Percentiles rank a stretch among this genome's conserved stretches.
Conservation (phyloP, 1,140 invertebrate genomes). For the Apis laboriosa region DNA sequence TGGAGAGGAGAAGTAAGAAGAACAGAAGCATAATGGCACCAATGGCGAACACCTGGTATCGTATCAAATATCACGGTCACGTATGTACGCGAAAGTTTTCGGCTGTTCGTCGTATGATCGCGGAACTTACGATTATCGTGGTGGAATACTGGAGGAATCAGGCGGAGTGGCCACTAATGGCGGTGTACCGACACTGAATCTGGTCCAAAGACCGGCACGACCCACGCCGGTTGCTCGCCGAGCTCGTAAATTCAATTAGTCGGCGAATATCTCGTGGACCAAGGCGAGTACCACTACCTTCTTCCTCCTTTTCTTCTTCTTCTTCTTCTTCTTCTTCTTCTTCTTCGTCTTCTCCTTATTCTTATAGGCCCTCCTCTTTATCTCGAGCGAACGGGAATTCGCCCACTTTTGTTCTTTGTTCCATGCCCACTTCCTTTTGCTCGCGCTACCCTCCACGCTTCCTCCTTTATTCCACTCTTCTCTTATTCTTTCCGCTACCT, state of each 20-base stretch:
- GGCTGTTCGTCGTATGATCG: conserved; percentile 61
- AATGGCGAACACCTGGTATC: conserved; percentile 60
- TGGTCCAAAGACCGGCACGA: conserved; percentile 72
- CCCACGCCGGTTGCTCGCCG: conserved; percentile 58
- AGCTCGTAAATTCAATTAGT: conserved; percentile 78
- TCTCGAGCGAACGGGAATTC: conserved; percentile 63
- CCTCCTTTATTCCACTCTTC: conserved; percentile 61
- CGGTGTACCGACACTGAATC: conserved; percentile 73
- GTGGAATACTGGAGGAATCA: conserved; percentile 53
- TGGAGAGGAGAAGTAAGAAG: background rate
- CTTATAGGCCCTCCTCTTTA: conserved; percentile 50
- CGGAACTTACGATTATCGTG: conserved; percentile 61
- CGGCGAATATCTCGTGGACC: conserved; percentile 71
- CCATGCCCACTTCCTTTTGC: conserved; percentile 60
- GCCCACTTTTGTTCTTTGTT: conserved; percentile 69
- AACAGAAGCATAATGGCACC: conserved; percentile 39
- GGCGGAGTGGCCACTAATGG: conserved; percentile 71
- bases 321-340: conserved; percentile 38
- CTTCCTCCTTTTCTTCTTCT: conserved; percentile 56
- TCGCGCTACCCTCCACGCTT: conserved; percentile 55
- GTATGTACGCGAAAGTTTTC: conserved; percentile 57
- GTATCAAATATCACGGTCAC: conserved; percentile 65
- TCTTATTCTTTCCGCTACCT: conserved; percentile 59
- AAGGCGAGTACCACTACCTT: conserved; percentile 57
- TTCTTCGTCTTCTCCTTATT: conserved; percentile 43